Conservation (phyloP, 2,797 vertebrate genomes). For the Limnodromus scolopaceus region DNA sequence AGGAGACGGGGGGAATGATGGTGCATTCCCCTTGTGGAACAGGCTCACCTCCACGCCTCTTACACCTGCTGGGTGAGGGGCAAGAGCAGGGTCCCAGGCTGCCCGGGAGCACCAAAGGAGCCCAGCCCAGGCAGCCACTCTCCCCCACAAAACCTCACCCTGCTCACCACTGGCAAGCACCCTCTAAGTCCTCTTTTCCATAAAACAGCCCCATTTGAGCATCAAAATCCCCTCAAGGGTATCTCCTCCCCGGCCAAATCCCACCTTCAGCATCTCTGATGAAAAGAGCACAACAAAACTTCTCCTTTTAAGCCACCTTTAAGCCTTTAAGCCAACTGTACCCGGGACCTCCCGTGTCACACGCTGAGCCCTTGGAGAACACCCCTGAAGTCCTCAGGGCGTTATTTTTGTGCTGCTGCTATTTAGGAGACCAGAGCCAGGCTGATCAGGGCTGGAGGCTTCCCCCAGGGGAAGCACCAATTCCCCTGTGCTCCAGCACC, state of each 20-base stretch:
- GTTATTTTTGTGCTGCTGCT: not conserved
- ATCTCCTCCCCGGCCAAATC: not conserved
- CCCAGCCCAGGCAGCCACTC: not conserved
- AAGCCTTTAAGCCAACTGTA: fast-evolving
- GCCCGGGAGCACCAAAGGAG: not conserved
- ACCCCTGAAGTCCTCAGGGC: not conserved
- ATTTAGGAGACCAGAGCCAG: not conserved
- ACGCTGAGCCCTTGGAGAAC: not conserved
- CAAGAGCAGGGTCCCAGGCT: not conserved
- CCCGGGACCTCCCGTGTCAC: not conserved
- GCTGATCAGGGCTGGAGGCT: not conserved
- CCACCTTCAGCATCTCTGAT: not conserved
- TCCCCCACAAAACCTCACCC: not conserved
- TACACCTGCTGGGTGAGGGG: not conserved
- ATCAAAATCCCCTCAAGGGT: not conserved
- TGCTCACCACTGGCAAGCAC: not conserved
- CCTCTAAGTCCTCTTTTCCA: not conserved
- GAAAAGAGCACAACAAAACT: not conserved
- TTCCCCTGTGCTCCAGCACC: fast-evolving
- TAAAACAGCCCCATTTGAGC: not conserved
- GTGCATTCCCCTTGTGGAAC: too few species aligned
- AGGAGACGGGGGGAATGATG: not conserved
- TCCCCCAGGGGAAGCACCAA: not conserved
- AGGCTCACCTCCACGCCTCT: not conserved
- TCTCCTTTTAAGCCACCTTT: too few species aligned